These are phyloP conservation scores for Anolis carolinensis DNA, from an alignment of 2,113 vertebrate species.

Conservation along the genomic window DNA sequence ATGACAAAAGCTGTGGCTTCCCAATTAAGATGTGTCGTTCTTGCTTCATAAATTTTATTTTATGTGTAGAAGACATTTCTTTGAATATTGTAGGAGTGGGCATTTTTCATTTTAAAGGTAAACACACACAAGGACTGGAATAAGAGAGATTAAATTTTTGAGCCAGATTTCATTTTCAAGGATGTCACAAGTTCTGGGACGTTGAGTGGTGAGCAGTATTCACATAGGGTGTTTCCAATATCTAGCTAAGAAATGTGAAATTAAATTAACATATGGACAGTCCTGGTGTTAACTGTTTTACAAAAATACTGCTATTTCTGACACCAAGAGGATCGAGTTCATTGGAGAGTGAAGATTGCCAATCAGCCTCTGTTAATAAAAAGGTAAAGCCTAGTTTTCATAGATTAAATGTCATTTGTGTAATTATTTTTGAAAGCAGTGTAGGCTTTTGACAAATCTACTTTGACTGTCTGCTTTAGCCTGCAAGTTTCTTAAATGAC, in stretches of 20 bases:
- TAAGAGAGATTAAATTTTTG: background rate
- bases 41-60: conserved; percentile 18
- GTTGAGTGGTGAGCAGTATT: too few relatives aligned
- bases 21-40: background rate
- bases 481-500: background rate
- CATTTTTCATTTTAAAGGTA: background rate
- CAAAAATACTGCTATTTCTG: background rate
- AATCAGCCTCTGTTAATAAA: background rate
- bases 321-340: background rate
- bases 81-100: conserved; percentile 6
- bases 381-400: background rate
- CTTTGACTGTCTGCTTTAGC: background rate
- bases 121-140: background rate
- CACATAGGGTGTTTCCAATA: background rate
- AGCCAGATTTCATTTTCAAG: background rate
- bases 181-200: background rate
- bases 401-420: background rate
- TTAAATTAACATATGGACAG: background rate
- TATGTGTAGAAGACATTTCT: background rate
- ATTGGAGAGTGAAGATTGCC: background rate
- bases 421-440: background rate
- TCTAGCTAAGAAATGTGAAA: background rate
- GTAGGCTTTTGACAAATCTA: background rate
- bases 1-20: background rate
- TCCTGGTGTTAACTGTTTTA: background rate